A percentile compares a stretch with the other conserved stretches of the same genome.
Conservation (phyloP, 2,113 vertebrate species). For the Athene cunicularia region DNA sequence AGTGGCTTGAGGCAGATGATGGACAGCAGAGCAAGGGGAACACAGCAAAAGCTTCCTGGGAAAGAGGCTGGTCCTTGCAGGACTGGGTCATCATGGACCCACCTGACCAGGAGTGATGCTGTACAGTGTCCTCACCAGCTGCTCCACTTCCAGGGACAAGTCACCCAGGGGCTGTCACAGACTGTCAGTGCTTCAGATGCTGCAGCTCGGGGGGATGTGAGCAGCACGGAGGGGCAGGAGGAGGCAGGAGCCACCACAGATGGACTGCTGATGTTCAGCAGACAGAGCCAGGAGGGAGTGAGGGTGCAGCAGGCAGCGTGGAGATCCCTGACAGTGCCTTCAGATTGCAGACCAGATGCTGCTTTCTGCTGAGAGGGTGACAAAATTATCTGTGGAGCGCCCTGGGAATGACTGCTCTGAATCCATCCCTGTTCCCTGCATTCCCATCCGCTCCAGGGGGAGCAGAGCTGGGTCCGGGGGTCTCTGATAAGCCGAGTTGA, state of each 20-base stretch:
- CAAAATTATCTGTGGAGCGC: not conserved
- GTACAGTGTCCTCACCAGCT: not conserved
- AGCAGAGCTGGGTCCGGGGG: not conserved
- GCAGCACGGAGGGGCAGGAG: not conserved
- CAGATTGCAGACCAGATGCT: not conserved
- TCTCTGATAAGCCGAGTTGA: not conserved
- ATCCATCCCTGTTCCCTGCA: not conserved
- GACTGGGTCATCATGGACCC: accelerated
- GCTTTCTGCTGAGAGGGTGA: not conserved
- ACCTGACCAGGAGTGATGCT: not conserved
- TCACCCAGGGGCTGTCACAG: not conserved
- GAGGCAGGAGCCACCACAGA: not conserved
- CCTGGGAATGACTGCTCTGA: not conserved
- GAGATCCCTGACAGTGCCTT: not conserved
- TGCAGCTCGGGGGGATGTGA: accelerated
- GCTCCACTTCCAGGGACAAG: accelerated
- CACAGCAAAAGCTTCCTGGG: not conserved
- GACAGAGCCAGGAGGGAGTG: not conserved
- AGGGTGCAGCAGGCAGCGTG: not conserved
- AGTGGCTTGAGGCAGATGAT: not conserved
- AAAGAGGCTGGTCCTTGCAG: not conserved
- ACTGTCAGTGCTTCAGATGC: not conserved
- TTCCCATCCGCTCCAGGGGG: not conserved
- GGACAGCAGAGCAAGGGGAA: not conserved
- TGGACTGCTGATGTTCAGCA: not conserved